These are phyloP conservation scores for Podarcis cretensis DNA, from an alignment of 2,113 vertebrate species.

Conservation along the genomic window DNA sequence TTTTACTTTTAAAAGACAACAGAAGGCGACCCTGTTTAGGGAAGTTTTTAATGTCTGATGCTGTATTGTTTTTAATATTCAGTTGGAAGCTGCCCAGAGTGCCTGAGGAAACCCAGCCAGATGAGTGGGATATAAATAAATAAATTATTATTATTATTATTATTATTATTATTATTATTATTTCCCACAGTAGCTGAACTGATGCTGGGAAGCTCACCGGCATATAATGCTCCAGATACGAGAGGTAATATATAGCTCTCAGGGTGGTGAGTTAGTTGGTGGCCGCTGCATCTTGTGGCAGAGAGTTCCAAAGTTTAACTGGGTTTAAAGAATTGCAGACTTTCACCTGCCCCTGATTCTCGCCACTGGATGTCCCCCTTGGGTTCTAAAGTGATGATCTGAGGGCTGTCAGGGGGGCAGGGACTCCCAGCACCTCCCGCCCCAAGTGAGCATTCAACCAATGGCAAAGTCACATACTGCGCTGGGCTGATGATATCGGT, in stretches of 20 bases:
- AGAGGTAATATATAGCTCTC: not conserved
- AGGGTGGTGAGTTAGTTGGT: too few species aligned
- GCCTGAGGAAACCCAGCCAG: too few species aligned
- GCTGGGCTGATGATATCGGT: constrained; percentile 37
- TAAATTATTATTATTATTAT: too few species aligned
- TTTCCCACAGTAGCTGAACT: not conserved
- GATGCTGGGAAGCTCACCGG: not conserved
- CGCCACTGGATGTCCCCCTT: not conserved
- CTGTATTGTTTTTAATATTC: too few species aligned
- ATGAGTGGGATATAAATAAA: too few species aligned
- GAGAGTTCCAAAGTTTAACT: not conserved
- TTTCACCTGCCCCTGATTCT: not conserved
- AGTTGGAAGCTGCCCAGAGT: too few species aligned
- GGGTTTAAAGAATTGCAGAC: not conserved
- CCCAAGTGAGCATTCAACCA: not conserved
- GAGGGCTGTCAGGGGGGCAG: not conserved
- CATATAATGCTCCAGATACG: too few species aligned
- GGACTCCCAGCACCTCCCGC: not conserved
- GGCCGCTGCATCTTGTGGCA: not conserved
- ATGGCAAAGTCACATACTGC: constrained; percentile 17
- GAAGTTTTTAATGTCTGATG: too few species aligned
- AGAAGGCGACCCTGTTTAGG: too few species aligned
- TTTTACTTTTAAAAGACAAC: too few species aligned
- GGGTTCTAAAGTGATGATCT: not conserved
- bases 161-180: too few species aligned